Evolutionary conservation across 1,140 invertebrate genomes (phyloP), one percentile per base, ranked within the genome.

Genomic region (Harpegnathos saltator): DNA sequence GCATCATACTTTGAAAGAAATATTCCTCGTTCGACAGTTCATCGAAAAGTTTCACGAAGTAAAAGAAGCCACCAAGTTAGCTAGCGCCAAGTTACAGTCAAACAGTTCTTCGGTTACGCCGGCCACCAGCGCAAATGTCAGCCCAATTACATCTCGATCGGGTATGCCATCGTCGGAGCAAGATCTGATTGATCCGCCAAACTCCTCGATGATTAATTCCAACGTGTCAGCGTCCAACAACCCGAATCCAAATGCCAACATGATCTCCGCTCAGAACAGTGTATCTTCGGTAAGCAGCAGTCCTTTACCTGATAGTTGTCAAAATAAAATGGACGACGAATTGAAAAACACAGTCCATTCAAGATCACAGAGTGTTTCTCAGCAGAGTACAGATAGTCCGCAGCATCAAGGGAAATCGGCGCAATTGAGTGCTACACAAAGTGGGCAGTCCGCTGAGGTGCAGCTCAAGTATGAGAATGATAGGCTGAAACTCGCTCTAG

Each of bases 1-100:
- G 61, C 52, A 56, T 63, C 50, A 83, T 52, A 59, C 62, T 69
- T 48, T 84, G 59, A 83, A 52, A 83, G 80, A 84, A 82, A 85
- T 90, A 85, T 84, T 87, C 81, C 91, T 90, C 84, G n/a, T 61
- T 92, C 91, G 75, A 59, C 95, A 98, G 98, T 99, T 99, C 94
- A 99, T 99, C 89, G 98, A 99, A 93, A 99, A 99, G 93, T 99
- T 99, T 94, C 98, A 99, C 95, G 98, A 99, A 95, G 98, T 99
- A 19, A 99, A 99, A 94, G 98, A 99, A 94, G 97, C 98, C 33
- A 98, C 98, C 7, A 96, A 96, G 90, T 96, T 96, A 90, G 96
- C 96, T 33, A 95, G 95, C 83, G 96, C 95, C 66, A 96, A 96
- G 92, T 95, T 96, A 77, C 96, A 96, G 62, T 95, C 96, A 48